These are phyloP conservation scores for Icerya purchasi DNA, from an alignment of 2,888 invertebrate species.

Conservation along the genomic window DNA sequence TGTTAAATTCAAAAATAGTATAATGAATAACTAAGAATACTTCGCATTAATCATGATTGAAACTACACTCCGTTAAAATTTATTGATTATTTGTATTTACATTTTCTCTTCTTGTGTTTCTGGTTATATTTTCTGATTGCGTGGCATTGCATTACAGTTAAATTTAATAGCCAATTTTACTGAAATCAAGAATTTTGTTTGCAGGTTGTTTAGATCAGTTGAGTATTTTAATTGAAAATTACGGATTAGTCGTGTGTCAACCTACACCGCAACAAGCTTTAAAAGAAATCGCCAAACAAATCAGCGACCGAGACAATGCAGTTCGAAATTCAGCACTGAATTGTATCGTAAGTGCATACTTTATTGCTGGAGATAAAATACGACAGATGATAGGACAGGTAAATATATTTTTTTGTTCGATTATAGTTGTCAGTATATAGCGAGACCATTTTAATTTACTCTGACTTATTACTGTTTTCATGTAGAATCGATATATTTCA, in stretches of 20 bases:
- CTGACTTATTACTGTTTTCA: too few relatives aligned
- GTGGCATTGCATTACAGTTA: neutral
- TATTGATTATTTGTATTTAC: neutral
- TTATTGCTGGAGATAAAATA: slow-evolving; percentile 71
- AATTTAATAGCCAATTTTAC: neutral
- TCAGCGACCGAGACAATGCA: slow-evolving; percentile 85
- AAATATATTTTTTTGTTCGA: too few relatives aligned
- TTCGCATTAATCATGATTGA: too few relatives aligned
- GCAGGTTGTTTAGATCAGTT: slow-evolving; percentile 81
- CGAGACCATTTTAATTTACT: too few relatives aligned
- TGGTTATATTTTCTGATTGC: neutral
- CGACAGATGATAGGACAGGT: slow-evolving; percentile 82
- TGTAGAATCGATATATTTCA: too few relatives aligned
- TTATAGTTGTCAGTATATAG: too few relatives aligned
- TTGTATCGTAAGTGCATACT: slow-evolving; percentile 74
- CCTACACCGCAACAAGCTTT: slow-evolving; percentile 58
- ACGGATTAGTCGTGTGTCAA: slow-evolving; percentile 63
- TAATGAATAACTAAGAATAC: too few relatives aligned
- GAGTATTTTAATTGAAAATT: slow-evolving; percentile 60
- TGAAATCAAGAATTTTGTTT: neutral
- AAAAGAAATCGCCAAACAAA: slow-evolving; percentile 79
- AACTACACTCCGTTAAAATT: too few relatives aligned
- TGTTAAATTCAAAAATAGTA: too few relatives aligned
- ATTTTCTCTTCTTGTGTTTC: neutral
- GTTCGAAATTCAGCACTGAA: slow-evolving; percentile 91